These are phyloP conservation scores for Acleris emargana DNA, from an alignment of 2,888 invertebrate genomes.

Conservation along the genomic window DNA sequence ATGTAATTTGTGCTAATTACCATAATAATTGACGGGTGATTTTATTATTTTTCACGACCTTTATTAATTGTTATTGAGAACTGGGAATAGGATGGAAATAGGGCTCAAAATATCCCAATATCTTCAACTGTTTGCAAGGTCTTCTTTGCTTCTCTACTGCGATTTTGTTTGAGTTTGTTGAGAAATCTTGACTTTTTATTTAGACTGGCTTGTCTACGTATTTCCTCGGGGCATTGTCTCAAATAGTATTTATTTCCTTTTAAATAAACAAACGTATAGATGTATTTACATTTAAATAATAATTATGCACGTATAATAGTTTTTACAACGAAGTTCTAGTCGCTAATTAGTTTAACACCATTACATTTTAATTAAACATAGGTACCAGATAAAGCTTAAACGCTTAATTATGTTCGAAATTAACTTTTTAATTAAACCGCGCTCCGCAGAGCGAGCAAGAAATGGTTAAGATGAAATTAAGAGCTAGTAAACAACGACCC, in stretches of 20 bases:
- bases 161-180: too few species aligned
- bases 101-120: too few species aligned
- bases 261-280: too few species aligned
- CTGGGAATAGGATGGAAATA: too few species aligned
- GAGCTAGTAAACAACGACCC: conserved; percentile 5
- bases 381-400: conserved; percentile 18
- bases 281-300: too few species aligned
- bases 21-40: not conserved
- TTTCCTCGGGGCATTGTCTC: too few species aligned
- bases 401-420: conserved; percentile 36
- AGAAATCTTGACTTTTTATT: too few species aligned
- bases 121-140: too few species aligned
- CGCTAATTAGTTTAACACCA: conserved; percentile 20
- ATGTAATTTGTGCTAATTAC: conserved; percentile 22
- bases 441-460: conserved; percentile 13
- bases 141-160: too few species aligned
- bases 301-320: not conserved
- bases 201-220: too few species aligned
- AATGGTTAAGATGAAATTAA: conserved; percentile 26
- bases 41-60: not conserved
- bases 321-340: not conserved
- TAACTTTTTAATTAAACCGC: conserved; percentile 36
- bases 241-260: too few species aligned
- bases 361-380: not conserved
- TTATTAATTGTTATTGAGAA: too few species aligned